These are phyloP conservation scores for Meteorus colon DNA, from an alignment of 2,888 invertebrate genomes.

Conservation along the genomic window DNA sequence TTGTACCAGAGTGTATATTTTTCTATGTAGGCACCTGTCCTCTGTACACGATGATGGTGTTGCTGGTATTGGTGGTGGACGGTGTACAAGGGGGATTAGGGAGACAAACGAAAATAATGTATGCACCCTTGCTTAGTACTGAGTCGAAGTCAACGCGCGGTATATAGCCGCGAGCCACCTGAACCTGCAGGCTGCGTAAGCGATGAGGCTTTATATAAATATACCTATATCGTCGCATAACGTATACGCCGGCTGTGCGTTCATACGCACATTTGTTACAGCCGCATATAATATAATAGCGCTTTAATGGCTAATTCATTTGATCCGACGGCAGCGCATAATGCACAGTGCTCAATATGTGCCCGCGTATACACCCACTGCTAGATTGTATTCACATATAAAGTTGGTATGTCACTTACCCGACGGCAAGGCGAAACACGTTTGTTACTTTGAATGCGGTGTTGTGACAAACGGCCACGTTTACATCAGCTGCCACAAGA, in stretches of 20 bases:
- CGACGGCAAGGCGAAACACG: slow-evolving; percentile 38
- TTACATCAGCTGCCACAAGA: slow-evolving; percentile 2
- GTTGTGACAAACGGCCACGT: slow-evolving; percentile 11
- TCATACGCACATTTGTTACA: slow-evolving; percentile 57
- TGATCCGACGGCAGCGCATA: slow-evolving; percentile 55
- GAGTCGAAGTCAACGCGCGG: slow-evolving; percentile 60
- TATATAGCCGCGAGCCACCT: slow-evolving; percentile 65
- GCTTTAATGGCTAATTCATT: slow-evolving; percentile 63
- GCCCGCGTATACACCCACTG: slow-evolving; percentile 30
- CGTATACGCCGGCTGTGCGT: slow-evolving; percentile 66
- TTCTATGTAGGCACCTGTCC: slow-evolving; percentile 65
- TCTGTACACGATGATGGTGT: slow-evolving; percentile 35
- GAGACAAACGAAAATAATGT: slow-evolving; percentile 68
- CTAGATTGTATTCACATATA: slow-evolving; percentile 26
- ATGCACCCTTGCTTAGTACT: slow-evolving; percentile 69
- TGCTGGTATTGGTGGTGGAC: slow-evolving; percentile 62
- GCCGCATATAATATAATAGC: slow-evolving; percentile 58
- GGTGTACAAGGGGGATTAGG: slow-evolving; percentile 54
- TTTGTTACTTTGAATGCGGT: slow-evolving; percentile 32
- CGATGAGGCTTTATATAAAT: slow-evolving; percentile 28
- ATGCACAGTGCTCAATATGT: slow-evolving; percentile 10
- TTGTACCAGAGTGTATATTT: slow-evolving; percentile 31
- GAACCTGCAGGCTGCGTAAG: slow-evolving; percentile 67
- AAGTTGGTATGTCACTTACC: slow-evolving; percentile 47
- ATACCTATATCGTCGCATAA: slow-evolving; percentile 53